A percentile compares a stretch with the other conserved stretches of the same genome.
Conservation (phyloP, 2,113 vertebrate species). For the Oryzias melastigma region DNA sequence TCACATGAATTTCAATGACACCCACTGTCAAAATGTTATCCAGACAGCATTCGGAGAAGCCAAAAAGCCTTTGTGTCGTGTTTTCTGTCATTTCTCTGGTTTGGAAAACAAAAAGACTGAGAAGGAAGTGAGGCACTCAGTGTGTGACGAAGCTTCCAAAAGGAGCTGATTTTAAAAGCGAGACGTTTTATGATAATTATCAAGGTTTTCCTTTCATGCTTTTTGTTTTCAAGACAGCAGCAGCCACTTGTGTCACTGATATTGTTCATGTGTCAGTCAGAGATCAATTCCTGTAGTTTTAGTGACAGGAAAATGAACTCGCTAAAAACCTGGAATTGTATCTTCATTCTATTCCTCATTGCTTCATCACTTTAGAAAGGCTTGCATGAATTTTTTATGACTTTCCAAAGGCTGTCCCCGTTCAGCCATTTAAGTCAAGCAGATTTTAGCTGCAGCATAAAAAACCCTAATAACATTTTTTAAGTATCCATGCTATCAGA, state of each 20-base stretch:
- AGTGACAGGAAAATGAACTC: too few species aligned
- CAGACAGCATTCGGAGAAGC: conserved; percentile 22
- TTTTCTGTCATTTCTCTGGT: conserved; percentile 29
- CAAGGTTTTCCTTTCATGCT: conserved; percentile 5
- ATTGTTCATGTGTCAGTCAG: conserved; percentile 14
- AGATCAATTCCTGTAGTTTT: too few species aligned
- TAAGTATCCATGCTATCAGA: too few species aligned
- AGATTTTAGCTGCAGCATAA: too few species aligned
- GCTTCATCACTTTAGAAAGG: background rate
- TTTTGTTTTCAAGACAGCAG: conserved; percentile 12
- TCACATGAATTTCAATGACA: conserved; percentile 19
- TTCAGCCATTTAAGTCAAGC: background rate
- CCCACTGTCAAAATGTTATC: conserved; percentile 19
- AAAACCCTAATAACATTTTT: background rate
- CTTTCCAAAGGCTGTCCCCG: background rate
- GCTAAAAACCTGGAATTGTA: background rate
- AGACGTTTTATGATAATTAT: conserved; percentile 31
- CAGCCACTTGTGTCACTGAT: conserved; percentile 16
- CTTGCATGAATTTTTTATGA: too few species aligned
- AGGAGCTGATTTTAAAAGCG: conserved; percentile 32
- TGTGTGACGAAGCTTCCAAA: conserved; percentile 24
- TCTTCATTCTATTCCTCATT: background rate
- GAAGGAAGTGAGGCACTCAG: conserved; percentile 51
- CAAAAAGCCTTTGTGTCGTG: conserved; percentile 14
- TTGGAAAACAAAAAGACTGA: conserved; percentile 30